Evolutionary conservation across 1,140 invertebrate genomes (phyloP), one percentile per base, ranked within the genome.

Genomic region (Halyomorpha halys): DNA sequence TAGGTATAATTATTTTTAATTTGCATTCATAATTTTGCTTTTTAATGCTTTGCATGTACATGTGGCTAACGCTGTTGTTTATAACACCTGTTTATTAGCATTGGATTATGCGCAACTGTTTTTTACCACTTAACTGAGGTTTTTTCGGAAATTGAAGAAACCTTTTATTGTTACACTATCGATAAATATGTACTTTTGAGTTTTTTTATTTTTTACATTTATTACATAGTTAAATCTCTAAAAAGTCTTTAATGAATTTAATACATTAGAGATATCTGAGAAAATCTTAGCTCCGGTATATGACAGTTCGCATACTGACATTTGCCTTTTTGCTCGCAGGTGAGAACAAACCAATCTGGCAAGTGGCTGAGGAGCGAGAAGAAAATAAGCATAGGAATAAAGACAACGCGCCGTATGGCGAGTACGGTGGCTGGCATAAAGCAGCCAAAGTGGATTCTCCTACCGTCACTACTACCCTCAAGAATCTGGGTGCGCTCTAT

Each of bases 321-420:
- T 2, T 56, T 56, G 2, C 15, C 18, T 23, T 56, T 62, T 51
- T 60, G 51, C 67, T 71, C 65, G 54, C 76, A 89, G 89, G 86
- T 65, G 92, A 97, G 73, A 99, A 98, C 79, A 98, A 98, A 79
- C 94, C 96, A 8, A 98, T 99, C 73, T 99, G 97, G 97, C 94
- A 98, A 83, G 92, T 98, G 68, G 97, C 97, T 4, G 97, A 99
- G 76, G 97, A 98, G 73, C 80, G 95, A 23, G 95, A 97, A 76
- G 91, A 95, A 72, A 93, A 93, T 74, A 95, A 95, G 76, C 89
- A 89, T 69, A 85, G 90, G 72, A 91, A 91, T 73, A 89, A 90
- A 72, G 93, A 95, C 71, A 91, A 90, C 70, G 86, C 85, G 21
- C 90, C 91, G 0, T 94, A 94, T 70, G 90, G 89, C 9, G 94